Conservation (phyloP, 2,888 invertebrate species). For the Alentia gelatinosa region DNA sequence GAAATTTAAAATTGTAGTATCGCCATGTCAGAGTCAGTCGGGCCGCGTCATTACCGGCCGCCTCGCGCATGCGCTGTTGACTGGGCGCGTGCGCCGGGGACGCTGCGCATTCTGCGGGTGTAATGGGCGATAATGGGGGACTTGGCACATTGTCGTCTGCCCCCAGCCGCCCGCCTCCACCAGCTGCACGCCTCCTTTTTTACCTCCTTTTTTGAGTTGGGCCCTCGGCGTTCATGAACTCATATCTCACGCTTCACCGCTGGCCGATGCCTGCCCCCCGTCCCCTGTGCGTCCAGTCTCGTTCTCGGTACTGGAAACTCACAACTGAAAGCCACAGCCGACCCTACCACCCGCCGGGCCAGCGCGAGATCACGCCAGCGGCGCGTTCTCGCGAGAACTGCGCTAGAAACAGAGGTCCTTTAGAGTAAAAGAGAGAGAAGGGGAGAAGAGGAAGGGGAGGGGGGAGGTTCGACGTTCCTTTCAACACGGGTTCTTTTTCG, state of each 20-base stretch:
- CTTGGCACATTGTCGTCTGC: neutral
- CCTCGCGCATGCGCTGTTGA: slow-evolving; percentile 48
- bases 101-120: slow-evolving; percentile 23
- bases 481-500: slow-evolving; percentile 10
- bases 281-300: neutral
- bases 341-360: neutral
- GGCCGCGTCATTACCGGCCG: neutral
- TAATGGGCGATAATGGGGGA: slow-evolving; percentile 27
- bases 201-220: neutral
- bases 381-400: slow-evolving; percentile 8
- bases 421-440: neutral
- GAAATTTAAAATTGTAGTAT: slow-evolving; percentile 53
- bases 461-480: neutral
- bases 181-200: slow-evolving; percentile 30
- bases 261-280: neutral
- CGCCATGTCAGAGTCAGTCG: slow-evolving; percentile 41
- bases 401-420: neutral
- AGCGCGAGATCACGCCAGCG: slow-evolving; percentile 51
- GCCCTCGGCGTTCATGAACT: slow-evolving; percentile 2
- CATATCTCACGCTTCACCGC: slow-evolving; percentile 18
- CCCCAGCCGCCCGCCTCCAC: neutral
- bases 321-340: neutral
- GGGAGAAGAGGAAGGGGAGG: neutral
- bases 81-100: slow-evolving; percentile 28
- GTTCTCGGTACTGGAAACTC: neutral